A percentile compares a stretch with the other conserved stretches of the same genome.
Conservation (phyloP, 2,888 invertebrate species). For the Pristionchus exspectatus region DNA sequence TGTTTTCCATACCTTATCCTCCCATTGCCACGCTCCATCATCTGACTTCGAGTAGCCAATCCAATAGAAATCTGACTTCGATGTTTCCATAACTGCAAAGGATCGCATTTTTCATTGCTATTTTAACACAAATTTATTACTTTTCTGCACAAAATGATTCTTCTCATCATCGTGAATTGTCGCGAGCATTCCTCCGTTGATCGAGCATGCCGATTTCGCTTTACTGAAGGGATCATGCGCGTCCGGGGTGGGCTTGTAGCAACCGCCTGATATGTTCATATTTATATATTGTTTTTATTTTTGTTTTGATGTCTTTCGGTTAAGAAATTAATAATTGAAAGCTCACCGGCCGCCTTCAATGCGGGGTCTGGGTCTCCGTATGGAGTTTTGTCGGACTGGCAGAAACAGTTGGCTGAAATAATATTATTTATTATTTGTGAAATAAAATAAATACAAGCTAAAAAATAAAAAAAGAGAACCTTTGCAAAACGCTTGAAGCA, state of each 20-base stretch:
- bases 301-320: no score
- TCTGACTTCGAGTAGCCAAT: constrained; percentile 10
- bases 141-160: background rate
- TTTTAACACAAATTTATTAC: background rate
- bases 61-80: background rate
- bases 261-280: background rate
- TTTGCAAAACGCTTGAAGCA: background rate
- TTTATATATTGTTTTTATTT: background rate
- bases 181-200: background rate
- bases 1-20: background rate
- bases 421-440: background rate
- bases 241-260: background rate
- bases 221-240: background rate
- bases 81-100: background rate
- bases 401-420: background rate
- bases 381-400: background rate
- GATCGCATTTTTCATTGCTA: background rate
- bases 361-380: background rate
- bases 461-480: background rate
- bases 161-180: constrained; percentile 8
- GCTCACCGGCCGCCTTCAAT: background rate
- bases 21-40: background rate
- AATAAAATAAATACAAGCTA: background rate
- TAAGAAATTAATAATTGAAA: background rate
- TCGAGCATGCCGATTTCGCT: background rate